phyloP scores from a whole-genome alignment of 2,888 invertebrate species.

The Diloba caeruleocephala region DNA sequence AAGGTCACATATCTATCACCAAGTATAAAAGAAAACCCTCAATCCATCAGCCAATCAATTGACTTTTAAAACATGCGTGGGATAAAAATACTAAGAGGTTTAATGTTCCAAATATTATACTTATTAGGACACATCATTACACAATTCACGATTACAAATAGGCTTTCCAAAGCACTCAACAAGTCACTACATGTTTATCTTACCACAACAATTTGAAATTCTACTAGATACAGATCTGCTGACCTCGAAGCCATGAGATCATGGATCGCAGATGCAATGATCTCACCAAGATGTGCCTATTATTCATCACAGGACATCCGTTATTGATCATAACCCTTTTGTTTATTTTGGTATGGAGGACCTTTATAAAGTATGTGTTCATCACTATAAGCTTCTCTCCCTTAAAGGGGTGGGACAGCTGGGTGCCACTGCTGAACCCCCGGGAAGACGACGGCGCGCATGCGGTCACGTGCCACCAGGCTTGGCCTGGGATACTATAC shows the following conservation, averaged over 20 bases:
- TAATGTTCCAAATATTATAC: no score
- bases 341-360: constrained; percentile 4
- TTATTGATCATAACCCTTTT: constrained; percentile 1
- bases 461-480: no score
- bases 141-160: background rate
- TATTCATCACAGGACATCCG: constrained; percentile 38
- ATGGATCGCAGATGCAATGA: constrained; percentile 14
- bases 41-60: no score
- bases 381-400: no score
- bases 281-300: constrained; percentile 23
- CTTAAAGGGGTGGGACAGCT: constrained; percentile 12
- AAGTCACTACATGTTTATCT: background rate
- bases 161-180: background rate
- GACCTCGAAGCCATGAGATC: constrained; percentile 37
- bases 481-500: no score
- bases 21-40: no score
- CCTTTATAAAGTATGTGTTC: constrained; percentile 8
- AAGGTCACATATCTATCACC: no score
- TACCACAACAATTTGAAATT: constrained; percentile 1
- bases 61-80: no score
- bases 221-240: constrained; percentile 32
- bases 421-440: constrained; percentile 1
- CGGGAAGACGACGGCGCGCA: no score
- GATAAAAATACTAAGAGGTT: no score
- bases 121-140: background rate